Base-by-base conservation (phyloP, 2,113 vertebrate genomes). In the Sylvietta virens region DNA sequence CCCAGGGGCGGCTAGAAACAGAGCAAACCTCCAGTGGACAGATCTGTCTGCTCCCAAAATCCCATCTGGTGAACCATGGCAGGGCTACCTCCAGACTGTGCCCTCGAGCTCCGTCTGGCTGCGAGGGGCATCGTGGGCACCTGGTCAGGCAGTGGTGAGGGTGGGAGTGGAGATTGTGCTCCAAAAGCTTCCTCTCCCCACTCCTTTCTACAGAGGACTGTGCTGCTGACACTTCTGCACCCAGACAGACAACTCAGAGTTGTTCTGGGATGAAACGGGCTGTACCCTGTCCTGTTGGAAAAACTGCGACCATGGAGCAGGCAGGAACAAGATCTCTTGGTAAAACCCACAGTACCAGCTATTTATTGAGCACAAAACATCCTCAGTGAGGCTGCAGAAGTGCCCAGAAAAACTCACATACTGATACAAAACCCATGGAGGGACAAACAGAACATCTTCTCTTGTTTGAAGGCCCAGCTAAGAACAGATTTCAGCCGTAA, bases 11-110 rank as follows among this genome's bases (percentile, higher is more conserved):
- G 62, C 81, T 88, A 66, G 20, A 85, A 87, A 17, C 58, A 61
- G 57, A 92, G 82, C 74, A 77, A 61, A 81, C 27, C 81, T 82
- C 81, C 70, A 47, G n/a, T 3, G 40, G 4, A 4, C 78, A 24
- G 84, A 84, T 39, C 74, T 92, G 95, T 61, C 94, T 92, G 78
- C 74, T 93, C 71, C 74, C 90, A 9, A 95, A 58, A 79, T 35
- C 91, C 92, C 90, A 90, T 93, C 91, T 95, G 92, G 16, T 69
- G 51, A 78, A n/a, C 69, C 61, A 16, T 7, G 31, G 37, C 5
- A 16, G 73, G 83, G 53, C 61, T 92, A 84, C 80, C 85, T 88
- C 72, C 76, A 92, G 80, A 83, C n/a, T 1, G 0, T 11, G n/a
- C 60, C 90, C 65, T 56, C 51, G 8, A 83, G 93, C 51, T 67